phyloP scores from a whole-genome alignment of 2,797 vertebrate species.

The Hydrophis major region DNA sequence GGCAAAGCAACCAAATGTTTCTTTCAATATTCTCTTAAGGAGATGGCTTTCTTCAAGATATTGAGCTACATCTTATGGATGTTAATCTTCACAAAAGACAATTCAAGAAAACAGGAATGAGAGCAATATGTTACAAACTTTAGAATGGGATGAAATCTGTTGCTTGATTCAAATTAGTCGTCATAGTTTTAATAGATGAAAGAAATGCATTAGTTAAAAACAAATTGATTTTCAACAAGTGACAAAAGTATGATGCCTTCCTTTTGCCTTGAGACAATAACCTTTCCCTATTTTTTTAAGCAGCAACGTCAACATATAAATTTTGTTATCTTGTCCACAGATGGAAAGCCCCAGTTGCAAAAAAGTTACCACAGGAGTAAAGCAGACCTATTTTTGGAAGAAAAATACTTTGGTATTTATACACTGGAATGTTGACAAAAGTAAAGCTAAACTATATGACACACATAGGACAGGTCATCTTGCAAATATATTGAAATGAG shows the following conservation, averaged over 20 bases:
- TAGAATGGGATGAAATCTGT: neutral
- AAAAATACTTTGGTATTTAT: neutral
- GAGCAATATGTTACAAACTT: neutral
- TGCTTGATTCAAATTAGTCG: neutral
- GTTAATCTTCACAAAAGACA: neutral
- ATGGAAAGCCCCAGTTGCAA: neutral
- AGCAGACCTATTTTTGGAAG: neutral
- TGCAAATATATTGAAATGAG: neutral
- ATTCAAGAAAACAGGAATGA: neutral
- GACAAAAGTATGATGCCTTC: neutral
- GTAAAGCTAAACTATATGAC: neutral
- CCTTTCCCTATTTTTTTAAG: neutral
- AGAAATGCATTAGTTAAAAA: slow-evolving; percentile 19
- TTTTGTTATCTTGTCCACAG: neutral
- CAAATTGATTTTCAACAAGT: neutral
- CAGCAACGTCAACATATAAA: neutral
- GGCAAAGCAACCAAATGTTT: slow-evolving; percentile 27
- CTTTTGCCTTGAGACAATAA: neutral
- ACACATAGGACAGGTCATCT: neutral
- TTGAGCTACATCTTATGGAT: neutral
- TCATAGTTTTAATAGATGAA: neutral
- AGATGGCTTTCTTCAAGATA: neutral
- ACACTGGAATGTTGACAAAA: neutral
- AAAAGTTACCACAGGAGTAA: neutral
- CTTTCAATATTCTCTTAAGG: slow-evolving; percentile 17